Evolutionary conservation across 2,888 invertebrate genomes (phyloP), one percentile per base, ranked within the genome.

Genomic region (Drosophila putrida): DNA sequence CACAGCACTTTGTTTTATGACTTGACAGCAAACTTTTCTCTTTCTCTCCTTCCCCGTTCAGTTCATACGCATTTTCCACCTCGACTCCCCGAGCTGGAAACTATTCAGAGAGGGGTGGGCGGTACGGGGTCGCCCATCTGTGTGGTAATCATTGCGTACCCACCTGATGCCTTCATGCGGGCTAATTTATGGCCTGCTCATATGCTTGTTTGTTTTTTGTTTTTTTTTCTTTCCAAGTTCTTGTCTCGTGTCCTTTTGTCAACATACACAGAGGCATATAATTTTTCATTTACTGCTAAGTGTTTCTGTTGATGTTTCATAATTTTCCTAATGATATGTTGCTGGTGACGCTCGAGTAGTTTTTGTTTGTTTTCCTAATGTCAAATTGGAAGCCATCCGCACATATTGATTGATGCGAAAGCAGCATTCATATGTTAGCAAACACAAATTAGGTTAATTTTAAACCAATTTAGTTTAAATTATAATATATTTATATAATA

Each of bases 1-100:
- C 78, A 82, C 76, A 76, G 88, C 82, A 88, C 85, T 84, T 84
- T 84, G 78, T 84, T 84, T 84, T 84, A 88, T 82, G 74, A 82
- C 88, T 62, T 83, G 74, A 68, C 87, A 78, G 80, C 82, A 78
- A 69, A 59, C 41, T 43, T 13, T 57, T 55, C 15, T 35, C 57
- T 13, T 57, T 55, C 15, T 35, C 57, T 28, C n/a, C 41, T 27
- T 33, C 28, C 8, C 8, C 33, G 25, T 47, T 13, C 28, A 43
- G 35, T 47, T 4, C 31, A 41, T 53, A 75, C 73, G 73, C 76
- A 71, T 79, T 80, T 83, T 86, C 82, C 66, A 75, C 61, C 80
- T 62, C 70, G 60, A 57, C 6, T 6, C 6, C 8, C 1, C 57
- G 39, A 11, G 28, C 27, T 25, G n/a, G 20, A 35, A 67, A 74